Evolutionary conservation across 2,888 invertebrate genomes (phyloP).

Genomic region (Adineta ricciae): DNA sequence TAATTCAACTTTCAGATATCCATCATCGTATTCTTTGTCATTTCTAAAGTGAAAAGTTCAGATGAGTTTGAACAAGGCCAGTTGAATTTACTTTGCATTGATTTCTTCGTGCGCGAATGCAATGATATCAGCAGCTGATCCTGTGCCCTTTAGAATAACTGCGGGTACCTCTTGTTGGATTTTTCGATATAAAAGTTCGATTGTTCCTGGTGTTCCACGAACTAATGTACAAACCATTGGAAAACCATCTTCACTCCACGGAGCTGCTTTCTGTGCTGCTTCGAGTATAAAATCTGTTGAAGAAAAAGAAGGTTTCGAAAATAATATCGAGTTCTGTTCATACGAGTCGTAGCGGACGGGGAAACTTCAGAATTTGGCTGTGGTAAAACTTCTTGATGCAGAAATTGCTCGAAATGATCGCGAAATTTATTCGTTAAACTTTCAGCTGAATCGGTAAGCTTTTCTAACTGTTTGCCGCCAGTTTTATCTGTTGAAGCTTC

Average conservation of each 20-base stretch:
- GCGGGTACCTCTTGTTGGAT: conserved; percentile 47
- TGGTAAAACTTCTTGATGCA: neutral
- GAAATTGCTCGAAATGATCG: neutral
- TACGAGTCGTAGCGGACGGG: neutral
- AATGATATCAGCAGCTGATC: conserved; percentile 47
- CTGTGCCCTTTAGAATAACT: conserved; percentile 47
- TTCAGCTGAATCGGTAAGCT: neutral
- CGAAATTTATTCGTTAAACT: conserved; percentile 3
- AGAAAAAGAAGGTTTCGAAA: too few species aligned
- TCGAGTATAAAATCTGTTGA: neutral
- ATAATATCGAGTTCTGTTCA: neutral
- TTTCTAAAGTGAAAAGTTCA: conserved; percentile 35
- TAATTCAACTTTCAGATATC: conserved; percentile 47
- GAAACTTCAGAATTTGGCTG: neutral
- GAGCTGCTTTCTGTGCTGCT: neutral
- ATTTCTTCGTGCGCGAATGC: conserved; percentile 46
- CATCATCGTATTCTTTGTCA: conserved; percentile 44
- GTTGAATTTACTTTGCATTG: conserved; percentile 37
- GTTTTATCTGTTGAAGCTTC: neutral
- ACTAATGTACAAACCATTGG: conserved; percentile 49
- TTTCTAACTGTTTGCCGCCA: neutral
- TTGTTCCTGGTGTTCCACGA: conserved; percentile 45
- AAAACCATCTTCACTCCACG: conserved; percentile 35
- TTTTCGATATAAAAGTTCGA: conserved; percentile 44
- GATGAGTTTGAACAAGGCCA: conserved; percentile 21